Evolutionary conservation across 2,797 vertebrate genomes (phyloP).

Genomic region (Helostoma temminkii): DNA sequence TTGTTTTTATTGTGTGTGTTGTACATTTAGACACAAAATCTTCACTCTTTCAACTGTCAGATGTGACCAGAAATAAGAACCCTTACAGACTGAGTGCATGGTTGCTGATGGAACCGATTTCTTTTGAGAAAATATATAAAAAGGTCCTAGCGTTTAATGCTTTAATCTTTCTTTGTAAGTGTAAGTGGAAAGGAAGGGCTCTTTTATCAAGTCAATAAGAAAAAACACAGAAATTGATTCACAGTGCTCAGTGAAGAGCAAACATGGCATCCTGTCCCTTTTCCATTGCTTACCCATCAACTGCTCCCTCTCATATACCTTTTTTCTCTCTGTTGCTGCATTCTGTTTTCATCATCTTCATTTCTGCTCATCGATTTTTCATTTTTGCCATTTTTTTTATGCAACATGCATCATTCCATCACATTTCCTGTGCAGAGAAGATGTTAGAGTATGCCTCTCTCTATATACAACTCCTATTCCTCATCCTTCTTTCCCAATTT

Average conservation of each 20-base stretch:
- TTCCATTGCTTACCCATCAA: slow-evolving; percentile 25
- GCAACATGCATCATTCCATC: slow-evolving; percentile 37
- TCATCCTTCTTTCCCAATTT: slow-evolving; percentile 16
- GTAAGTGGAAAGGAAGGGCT: slow-evolving; percentile 1
- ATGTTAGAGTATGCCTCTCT: slow-evolving; percentile 25
- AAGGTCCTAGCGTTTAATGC: neutral
- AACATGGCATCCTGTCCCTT: neutral
- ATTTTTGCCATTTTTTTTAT: slow-evolving; percentile 11
- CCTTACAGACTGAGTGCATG: neutral
- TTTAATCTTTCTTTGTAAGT: slow-evolving; percentile 15
- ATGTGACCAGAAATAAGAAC: slow-evolving; percentile 1
- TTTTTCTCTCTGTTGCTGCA: neutral
- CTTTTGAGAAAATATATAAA: neutral
- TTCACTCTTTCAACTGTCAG: neutral
- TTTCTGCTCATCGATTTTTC: slow-evolving; percentile 33
- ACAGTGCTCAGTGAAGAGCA: slow-evolving; percentile 2
- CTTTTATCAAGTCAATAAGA: slow-evolving; percentile 3
- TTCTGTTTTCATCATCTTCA: slow-evolving; percentile 13
- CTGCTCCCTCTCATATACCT: neutral
- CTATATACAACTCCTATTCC: slow-evolving; percentile 9
- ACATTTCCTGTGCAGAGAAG: slow-evolving; percentile 20
- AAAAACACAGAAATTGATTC: slow-evolving; percentile 6
- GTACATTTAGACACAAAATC: neutral
- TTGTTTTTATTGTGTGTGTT: slow-evolving; percentile 2
- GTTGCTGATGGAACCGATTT: slow-evolving; percentile 1